A percentile compares a stretch with the other conserved stretches of the same genome.
phyloP scores from a whole-genome alignment of 2,888 invertebrate genomes.

The Prenolepis imparis region DNA sequence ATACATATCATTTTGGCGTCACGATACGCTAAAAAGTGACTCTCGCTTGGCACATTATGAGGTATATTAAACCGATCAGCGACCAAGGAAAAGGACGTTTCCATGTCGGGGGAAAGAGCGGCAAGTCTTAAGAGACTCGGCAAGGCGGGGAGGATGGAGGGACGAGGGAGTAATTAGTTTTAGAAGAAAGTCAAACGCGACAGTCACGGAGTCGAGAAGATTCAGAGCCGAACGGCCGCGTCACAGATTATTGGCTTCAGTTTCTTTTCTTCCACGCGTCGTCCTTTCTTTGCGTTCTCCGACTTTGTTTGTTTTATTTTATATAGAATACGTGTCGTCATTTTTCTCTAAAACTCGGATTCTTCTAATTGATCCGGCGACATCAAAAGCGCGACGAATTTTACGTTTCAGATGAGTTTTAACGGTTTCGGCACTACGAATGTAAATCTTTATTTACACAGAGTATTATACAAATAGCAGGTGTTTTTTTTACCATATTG shows the following conservation, averaged over 20 bases:
- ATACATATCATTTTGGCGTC: neutral
- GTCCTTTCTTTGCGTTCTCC: neutral
- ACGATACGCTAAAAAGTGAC: slow-evolving; percentile 16
- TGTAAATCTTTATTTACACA: neutral
- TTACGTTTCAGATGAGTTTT: slow-evolving; percentile 1
- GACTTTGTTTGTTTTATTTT: neutral
- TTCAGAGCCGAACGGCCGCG: slow-evolving; percentile 83
- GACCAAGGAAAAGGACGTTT: slow-evolving; percentile 41
- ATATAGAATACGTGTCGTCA: neutral
- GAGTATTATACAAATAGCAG: neutral
- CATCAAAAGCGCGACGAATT: neutral
- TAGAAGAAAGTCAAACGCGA: slow-evolving; percentile 76
- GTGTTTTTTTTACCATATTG: neutral
- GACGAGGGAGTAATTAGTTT: slow-evolving; percentile 71
- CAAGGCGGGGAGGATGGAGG: slow-evolving; percentile 8
- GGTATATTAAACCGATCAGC: neutral
- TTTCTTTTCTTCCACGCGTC: slow-evolving; percentile 66
- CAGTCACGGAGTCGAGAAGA: slow-evolving; percentile 70
- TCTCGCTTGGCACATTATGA: slow-evolving; percentile 9
- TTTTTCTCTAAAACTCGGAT: neutral
- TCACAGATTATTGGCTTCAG: slow-evolving; percentile 80
- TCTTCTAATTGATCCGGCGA: neutral
- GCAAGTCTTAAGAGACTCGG: neutral
- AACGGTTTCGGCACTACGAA: neutral
- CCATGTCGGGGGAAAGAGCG: slow-evolving; percentile 29